Base-by-base conservation (phyloP, 2,113 vertebrate genomes). In the Lucifuga dentata region DNA sequence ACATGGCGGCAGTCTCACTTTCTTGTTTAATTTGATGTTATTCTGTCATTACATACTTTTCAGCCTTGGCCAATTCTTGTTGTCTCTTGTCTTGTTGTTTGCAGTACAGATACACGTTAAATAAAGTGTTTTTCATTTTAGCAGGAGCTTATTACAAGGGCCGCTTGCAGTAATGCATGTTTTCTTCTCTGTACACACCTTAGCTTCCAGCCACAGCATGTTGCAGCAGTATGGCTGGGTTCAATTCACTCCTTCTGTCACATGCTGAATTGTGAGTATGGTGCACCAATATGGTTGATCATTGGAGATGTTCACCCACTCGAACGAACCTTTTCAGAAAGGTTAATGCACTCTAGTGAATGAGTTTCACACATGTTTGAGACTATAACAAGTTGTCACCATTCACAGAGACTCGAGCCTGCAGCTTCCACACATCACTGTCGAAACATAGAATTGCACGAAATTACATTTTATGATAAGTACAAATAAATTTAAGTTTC, bases 21-120 rank as follows among this genome's bases (percentile, higher is more conserved):
- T 61, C 61, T 24, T 49, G 60, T 74, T 73, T 77, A 53, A 78
- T 83, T 58, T 75, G 62, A 70, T 61, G 49, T 59, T 50, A 66
- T 78, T 67, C 11, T 68, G 69, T 52, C 63, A 68, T 82, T 60
- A 76, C 74, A 71, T 73, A 71, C 73, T 75, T 75, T 78, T 3
- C 33, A 45, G 62, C 26, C 50, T 16, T 23, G 67, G n/a, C n/a
- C n/a, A n/a, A n/a, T n/a, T n/a, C n/a, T n/a, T 62, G 52, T 76
- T 76, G 59, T 52, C 71, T 41, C 19, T 38, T 32, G 56, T 76
- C 81, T 55, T 26, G 36, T 53, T 20, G 35, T 23, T 55, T 53
- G 20, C 52, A 43, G 39, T 35, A 33, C 67, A 61, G 44, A 82
- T 68, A 23, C 33, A 49, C 32, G 53, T 72, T 32, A 66, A 65